These are phyloP conservation scores for Iphiclides podalirius DNA, from an alignment of 2,888 invertebrate genomes.

Conservation along the genomic window DNA sequence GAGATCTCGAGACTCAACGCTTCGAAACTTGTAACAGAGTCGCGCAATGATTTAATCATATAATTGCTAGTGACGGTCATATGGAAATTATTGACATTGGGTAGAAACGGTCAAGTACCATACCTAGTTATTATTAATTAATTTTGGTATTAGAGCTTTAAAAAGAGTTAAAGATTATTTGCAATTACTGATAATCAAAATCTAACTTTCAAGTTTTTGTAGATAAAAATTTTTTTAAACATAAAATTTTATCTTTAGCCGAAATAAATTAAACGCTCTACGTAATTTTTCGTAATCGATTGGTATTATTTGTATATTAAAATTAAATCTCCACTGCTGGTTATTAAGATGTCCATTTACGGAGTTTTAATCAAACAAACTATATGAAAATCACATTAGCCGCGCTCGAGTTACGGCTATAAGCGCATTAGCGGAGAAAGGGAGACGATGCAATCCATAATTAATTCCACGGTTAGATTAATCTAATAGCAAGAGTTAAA, in stretches of 20 bases:
- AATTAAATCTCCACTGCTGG: constrained; percentile 3
- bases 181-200: no score
- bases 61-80: neutral
- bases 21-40: constrained; percentile 21
- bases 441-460: constrained; percentile 1
- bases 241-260: no score
- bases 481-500: neutral
- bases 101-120: no score
- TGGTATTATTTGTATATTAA: neutral
- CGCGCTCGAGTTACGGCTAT: constrained; percentile 1
- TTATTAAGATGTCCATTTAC: neutral
- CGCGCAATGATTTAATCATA: constrained; percentile 20
- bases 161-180: no score
- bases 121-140: no score
- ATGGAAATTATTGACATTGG: no score
- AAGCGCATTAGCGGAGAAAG: constrained; percentile 1
- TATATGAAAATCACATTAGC: constrained; percentile 6
- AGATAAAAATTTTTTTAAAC: no score
- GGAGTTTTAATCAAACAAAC: constrained; percentile 6
- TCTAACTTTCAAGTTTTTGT: no score
- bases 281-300: no score
- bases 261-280: no score
- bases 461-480: constrained; percentile 1
- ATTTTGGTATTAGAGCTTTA: no score
- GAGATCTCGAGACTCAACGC: constrained; percentile 20